A percentile compares a stretch with the other conserved stretches of the same genome.
phyloP scores from a whole-genome alignment of 2,888 invertebrate genomes.

The Ectemnius cavifrons region DNA sequence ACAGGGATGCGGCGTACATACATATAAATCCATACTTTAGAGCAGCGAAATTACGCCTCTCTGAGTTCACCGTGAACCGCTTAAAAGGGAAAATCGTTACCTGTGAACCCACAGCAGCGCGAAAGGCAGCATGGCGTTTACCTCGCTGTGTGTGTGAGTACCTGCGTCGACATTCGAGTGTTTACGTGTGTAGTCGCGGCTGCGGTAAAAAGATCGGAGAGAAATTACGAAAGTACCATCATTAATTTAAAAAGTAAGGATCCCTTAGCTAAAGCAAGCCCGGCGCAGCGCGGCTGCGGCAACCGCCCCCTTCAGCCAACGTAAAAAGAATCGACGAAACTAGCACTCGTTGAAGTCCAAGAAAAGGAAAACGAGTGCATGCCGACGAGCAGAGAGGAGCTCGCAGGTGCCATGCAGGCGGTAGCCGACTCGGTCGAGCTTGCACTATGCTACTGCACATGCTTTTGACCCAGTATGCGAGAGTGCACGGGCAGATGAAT shows the following conservation, averaged over 20 bases:
- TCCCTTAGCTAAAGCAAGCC: conserved; percentile 33
- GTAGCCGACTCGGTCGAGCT: conserved; percentile 22
- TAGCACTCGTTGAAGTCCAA: conserved; percentile 43
- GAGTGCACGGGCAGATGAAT: conserved; percentile 32
- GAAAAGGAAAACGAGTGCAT: conserved; percentile 41
- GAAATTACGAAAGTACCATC: conserved; percentile 44
- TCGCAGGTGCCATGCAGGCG: conserved; percentile 27
- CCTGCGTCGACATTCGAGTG: too few relatives aligned
- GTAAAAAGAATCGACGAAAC: conserved; percentile 40
- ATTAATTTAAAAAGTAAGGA: conserved; percentile 51
- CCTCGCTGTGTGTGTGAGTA: too few relatives aligned
- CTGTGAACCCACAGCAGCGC: too few relatives aligned
- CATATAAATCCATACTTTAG: too few relatives aligned
- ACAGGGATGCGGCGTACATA: too few relatives aligned
- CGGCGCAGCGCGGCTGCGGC: conserved; percentile 22
- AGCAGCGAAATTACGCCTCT: too few relatives aligned
- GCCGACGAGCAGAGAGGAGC: conserved; percentile 23
- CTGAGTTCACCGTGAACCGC: too few relatives aligned
- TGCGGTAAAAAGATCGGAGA: conserved; percentile 20
- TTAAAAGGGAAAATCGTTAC: too few relatives aligned
- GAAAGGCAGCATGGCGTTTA: too few relatives aligned
- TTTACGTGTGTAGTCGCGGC: conserved; percentile 1
- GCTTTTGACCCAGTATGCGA: conserved; percentile 51
- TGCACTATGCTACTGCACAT: conserved; percentile 10
- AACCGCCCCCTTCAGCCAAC: conserved; percentile 28